Evolutionary conservation across 2,113 vertebrate species (phyloP).

Genomic region (Elephantulus edwardii): DNA sequence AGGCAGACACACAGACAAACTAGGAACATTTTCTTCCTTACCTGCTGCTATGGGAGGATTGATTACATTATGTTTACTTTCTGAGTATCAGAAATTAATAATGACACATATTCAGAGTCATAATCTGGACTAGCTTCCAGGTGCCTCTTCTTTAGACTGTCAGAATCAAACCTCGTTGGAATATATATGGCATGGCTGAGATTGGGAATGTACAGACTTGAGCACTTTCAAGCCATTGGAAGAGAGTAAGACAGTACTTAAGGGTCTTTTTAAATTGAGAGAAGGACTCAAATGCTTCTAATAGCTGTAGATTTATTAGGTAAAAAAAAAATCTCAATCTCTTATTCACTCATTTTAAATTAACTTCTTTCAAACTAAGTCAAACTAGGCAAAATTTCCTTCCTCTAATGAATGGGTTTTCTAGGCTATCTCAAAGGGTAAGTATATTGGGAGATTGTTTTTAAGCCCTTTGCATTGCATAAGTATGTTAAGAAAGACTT

Average conservation of each 20-base stretch:
- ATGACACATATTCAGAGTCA: constrained; percentile 43
- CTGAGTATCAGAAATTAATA: constrained; percentile 55
- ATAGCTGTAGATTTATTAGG: neutral
- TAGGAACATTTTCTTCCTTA: neutral
- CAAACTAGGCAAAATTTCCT: neutral
- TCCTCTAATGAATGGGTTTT: neutral
- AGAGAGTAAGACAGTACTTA: neutral
- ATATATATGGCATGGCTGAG: constrained; percentile 27
- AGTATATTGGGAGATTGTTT: constrained; percentile 15
- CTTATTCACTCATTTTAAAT: neutral
- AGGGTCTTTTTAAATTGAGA: neutral
- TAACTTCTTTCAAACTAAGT: neutral
- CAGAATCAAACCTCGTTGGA: constrained; percentile 62
- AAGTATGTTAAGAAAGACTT: constrained; percentile 53
- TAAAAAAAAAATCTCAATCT: neutral
- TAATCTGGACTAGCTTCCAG: constrained; percentile 61
- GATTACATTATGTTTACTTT: constrained; percentile 48
- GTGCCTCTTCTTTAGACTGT: constrained; percentile 57
- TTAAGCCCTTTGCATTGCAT: constrained; percentile 37
- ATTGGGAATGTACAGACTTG: neutral
- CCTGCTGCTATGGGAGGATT: neutral
- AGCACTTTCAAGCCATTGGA: neutral
- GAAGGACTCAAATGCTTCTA: neutral
- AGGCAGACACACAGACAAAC: no score
- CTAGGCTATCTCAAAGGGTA: constrained; percentile 21